Evolutionary conservation across 2,113 vertebrate species (phyloP).

Genomic region (Pholis gunnellus): DNA sequence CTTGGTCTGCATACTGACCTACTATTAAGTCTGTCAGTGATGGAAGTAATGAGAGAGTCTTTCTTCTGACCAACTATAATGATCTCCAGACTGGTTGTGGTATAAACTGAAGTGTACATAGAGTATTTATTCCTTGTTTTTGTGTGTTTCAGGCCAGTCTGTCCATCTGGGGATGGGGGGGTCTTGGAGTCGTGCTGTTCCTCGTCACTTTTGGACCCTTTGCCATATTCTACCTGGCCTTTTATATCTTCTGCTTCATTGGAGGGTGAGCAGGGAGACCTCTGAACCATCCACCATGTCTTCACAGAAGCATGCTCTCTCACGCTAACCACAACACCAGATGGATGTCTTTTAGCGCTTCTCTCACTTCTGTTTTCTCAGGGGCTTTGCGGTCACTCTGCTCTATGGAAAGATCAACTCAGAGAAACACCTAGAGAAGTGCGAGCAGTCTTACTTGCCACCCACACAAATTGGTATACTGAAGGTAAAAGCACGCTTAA

Average conservation of each 20-base stretch:
- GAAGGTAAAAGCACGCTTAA: constrained; percentile 85
- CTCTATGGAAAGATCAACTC: constrained; percentile 98
- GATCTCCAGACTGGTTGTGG: neutral
- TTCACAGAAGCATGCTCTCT: neutral
- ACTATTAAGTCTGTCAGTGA: neutral
- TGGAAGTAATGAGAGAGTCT: neutral
- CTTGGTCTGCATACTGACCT: neutral
- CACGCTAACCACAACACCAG: neutral
- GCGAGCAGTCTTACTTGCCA: constrained; percentile 95
- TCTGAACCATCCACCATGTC: neutral
- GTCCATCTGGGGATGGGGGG: constrained; percentile 99
- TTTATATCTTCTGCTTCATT: constrained; percentile 98
- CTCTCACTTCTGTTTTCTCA: constrained; percentile 66
- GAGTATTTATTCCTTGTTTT: neutral
- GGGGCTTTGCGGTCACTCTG: constrained; percentile 94
- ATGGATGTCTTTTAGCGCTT: neutral
- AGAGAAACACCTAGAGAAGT: constrained; percentile 95
- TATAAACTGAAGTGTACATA: neutral
- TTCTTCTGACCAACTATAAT: neutral
- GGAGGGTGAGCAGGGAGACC: constrained; percentile 91
- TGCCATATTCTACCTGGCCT: constrained; percentile 97
- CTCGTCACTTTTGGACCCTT: constrained; percentile 98
- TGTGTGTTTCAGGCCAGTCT: constrained; percentile 91
- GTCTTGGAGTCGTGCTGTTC: constrained; percentile 95
- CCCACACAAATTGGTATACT: constrained; percentile 89